Base-by-base conservation (phyloP, 1,140 invertebrate genomes). In the Solenopsis fugax region DNA sequence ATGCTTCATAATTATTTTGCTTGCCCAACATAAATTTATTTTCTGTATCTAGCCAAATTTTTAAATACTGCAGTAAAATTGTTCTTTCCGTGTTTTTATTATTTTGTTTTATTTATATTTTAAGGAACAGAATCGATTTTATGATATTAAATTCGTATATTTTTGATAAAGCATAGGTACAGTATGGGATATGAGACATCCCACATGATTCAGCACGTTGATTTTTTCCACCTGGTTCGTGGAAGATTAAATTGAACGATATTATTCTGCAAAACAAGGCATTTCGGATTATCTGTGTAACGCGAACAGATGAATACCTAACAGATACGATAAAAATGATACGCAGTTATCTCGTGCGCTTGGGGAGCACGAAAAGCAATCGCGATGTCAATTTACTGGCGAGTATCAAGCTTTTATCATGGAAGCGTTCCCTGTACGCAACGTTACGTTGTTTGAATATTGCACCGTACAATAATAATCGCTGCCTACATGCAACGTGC, bases 261-360 rank as follows among this genome's bases (percentile, higher is more conserved):
- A 45, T 60, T 45, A 41, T 45, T 76, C 16, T 18, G 21, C 4
- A 58, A 58, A 77, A 60, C 34, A 45, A 4, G 1, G 13, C 21
- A 24, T 9, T 81, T 41, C 29, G 12, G 4, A 21, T 65, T 64
- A 65, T 52, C 34, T 18, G 9, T 2, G 3, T 56, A 24, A 54
- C 48, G 5, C 21, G 16, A 58, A 73, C 41, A 82, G 18, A 82
- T 18, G 67, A 24, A 82, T 24, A 56, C 24, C 58, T 60, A 58
- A 72, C 54, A 37, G 24, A 45, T 37, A 24, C 21, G 65, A 81
- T 72, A 72, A 71, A 54, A 56, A 24, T 7, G 45, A 34, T 52
- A 52, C 9, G 4, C 34, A 37, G 45, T 4, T 52, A 78, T 78
- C 60, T 65, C 76, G 34, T 29, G 76, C 34, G 13, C 77, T 67